phyloP scores from a whole-genome alignment of 2,113 vertebrate genomes.

The Cygnus atratus region DNA sequence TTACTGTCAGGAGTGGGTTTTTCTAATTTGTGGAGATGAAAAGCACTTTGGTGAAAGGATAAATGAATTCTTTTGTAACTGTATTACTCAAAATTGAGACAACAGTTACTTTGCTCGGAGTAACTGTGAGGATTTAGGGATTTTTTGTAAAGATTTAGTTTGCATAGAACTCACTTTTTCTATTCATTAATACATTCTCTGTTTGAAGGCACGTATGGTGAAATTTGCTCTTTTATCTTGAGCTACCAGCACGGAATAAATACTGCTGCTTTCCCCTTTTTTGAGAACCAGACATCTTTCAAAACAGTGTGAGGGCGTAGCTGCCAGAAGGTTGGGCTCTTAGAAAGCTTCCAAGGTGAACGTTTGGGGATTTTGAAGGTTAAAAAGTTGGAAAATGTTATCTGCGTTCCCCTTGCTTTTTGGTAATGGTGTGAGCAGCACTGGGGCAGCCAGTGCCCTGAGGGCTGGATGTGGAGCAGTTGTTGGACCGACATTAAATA shows the following conservation, averaged over 20 bases:
- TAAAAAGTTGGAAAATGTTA: background rate
- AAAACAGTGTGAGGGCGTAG: background rate
- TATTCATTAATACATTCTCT: background rate
- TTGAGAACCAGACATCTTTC: background rate
- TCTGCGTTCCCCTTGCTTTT: background rate
- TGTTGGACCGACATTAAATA: background rate
- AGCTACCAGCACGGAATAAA: background rate
- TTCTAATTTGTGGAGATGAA: background rate
- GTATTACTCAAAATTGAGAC: background rate
- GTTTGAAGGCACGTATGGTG: background rate
- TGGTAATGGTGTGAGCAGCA: fast-evolving
- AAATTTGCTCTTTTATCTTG: background rate
- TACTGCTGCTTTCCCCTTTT: background rate
- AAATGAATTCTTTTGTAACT: background rate
- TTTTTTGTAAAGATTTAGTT: background rate
- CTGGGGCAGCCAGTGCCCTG: background rate
- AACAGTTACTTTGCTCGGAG: background rate
- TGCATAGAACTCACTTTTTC: background rate
- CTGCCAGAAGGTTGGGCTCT: background rate
- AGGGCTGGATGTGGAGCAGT: background rate
- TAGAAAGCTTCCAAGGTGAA: background rate
- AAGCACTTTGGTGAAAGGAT: background rate
- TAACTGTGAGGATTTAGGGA: background rate
- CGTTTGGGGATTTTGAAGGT: background rate
- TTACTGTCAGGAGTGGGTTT: background rate